Conservation (phyloP, 1,140 invertebrate genomes). For the Plodia interpunctella region DNA sequence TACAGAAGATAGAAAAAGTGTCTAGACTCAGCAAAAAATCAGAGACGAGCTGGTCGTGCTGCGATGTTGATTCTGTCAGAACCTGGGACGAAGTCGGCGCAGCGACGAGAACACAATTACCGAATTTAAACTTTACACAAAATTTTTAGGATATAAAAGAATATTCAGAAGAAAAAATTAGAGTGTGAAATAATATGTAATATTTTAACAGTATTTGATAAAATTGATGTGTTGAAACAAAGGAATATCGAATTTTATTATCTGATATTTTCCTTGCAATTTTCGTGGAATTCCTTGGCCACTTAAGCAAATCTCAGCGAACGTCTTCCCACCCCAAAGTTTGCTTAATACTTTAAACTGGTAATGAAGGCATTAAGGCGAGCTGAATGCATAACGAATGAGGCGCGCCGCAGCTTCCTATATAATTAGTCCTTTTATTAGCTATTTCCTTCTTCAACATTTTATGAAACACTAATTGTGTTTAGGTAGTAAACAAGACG, state of each 20-base stretch:
- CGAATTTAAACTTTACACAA: too few relatives aligned
- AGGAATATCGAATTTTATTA: neutral
- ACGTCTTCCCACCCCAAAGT: conserved; percentile 58
- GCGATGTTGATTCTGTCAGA: too few relatives aligned
- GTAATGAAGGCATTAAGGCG: conserved; percentile 72
- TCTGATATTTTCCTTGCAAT: conserved; percentile 24
- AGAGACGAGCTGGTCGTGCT: too few relatives aligned
- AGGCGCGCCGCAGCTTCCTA: conserved; percentile 51
- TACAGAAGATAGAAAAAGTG: too few relatives aligned
- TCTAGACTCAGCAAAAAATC: too few relatives aligned
- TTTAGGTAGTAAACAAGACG: conserved; percentile 1
- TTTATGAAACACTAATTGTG: conserved; percentile 15
- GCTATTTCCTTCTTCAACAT: conserved; percentile 23
- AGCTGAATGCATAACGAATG: conserved; percentile 74
- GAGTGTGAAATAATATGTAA: too few relatives aligned
- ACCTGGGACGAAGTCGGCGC: too few relatives aligned
- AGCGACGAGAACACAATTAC: too few relatives aligned
- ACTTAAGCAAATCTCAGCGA: conserved; percentile 61
- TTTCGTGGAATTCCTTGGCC: conserved; percentile 28
- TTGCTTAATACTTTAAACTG: conserved; percentile 75
- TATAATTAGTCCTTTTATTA: conserved; percentile 61
- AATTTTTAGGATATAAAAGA: too few relatives aligned
- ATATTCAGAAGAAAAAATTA: too few relatives aligned
- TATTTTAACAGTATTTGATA: too few relatives aligned
- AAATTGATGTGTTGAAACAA: too few relatives aligned